Base-by-base conservation (phyloP, 2,797 vertebrate genomes). In the Molothrus ater region DNA sequence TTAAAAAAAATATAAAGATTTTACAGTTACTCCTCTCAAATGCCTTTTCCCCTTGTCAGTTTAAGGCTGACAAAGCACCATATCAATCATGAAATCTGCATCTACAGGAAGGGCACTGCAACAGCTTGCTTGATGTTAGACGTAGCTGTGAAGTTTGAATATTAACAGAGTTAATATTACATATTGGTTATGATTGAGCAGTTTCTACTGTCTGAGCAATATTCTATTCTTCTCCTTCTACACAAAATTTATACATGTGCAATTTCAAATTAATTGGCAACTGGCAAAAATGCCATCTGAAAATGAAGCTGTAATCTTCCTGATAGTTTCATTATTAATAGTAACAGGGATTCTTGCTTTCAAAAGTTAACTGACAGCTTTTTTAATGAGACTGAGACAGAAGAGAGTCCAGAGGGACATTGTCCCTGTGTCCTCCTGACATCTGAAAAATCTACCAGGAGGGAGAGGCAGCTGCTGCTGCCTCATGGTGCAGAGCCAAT, bases 271-370 rank as follows among this genome's bases (percentile, higher is more conserved):
- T 87, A 45, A 59, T 72, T 48, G 29, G 81, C 94, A 89, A 91
- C 48, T 82, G 84, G 40, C 80, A 73, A 95, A 91, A 97, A 93
- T 50, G 50, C 71, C 93, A 94, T 66, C 68, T 90, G 88, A 90
- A 97, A 97, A 93, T 96, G 84, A 96, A 97, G 94, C 90, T 95
- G 90, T 93, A 95, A 90, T 95, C 85, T 94, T 94, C 91, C 83
- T 95, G 92, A 75, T 96, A 86, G 81, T 90, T 81, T 92, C 40
- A 95, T 97, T 96, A 96, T 96, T 95, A 96, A 94, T 59, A 96
- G 68, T 90, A 95, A 95, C 93, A 89, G 48, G 92, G 53, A 83
- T 91, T 95, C 80, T 84, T 96, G 94, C 85, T 97, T 95, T 96
- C 60, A 43, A 82, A 95, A 87, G 86, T 90, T 93, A 94, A 83